A percentile compares a stretch with the other conserved stretches of the same genome.
phyloP scores from a whole-genome alignment of 2,797 vertebrate genomes.

The Geotrypetes seraphini region DNA sequence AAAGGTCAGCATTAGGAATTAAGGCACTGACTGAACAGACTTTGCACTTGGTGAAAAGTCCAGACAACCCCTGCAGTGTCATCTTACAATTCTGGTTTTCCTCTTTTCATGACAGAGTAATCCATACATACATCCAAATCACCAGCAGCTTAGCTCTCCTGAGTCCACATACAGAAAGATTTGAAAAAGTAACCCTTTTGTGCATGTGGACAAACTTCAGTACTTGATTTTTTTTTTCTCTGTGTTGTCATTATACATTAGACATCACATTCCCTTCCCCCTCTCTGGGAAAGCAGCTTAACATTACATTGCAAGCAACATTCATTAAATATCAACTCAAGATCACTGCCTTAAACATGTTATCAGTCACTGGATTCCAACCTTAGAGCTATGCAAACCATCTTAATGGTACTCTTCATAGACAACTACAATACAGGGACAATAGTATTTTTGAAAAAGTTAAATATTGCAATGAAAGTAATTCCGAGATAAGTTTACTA shows the following conservation, averaged over 20 bases:
- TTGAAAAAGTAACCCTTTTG: conserved; percentile 75
- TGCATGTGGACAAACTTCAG: conserved; percentile 5
- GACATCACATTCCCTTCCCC: not conserved
- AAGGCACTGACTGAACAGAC: conserved; percentile 67
- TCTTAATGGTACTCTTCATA: no score
- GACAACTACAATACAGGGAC: no score
- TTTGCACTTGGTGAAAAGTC: conserved; percentile 61
- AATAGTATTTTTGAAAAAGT: no score
- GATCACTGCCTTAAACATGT: no score
- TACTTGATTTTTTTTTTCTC: conserved; percentile 2
- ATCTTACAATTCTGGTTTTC: conserved; percentile 61
- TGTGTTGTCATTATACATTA: not conserved
- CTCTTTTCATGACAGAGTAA: conserved; percentile 60
- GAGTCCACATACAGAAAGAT: conserved; percentile 56
- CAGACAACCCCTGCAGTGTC: conserved; percentile 69
- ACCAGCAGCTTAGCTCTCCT: conserved; percentile 67
- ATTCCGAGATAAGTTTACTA: no score
- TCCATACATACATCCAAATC: conserved; percentile 75
- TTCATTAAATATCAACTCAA: no score
- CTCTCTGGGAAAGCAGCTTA: not conserved
- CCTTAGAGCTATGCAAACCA: no score
- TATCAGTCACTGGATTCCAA: no score
- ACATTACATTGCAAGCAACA: no score
- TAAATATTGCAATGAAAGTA: no score
- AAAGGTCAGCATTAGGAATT: conserved; percentile 62